Evolutionary conservation across 2,888 invertebrate species (phyloP).

Genomic region (Aphidoletes aphidimyza): DNA sequence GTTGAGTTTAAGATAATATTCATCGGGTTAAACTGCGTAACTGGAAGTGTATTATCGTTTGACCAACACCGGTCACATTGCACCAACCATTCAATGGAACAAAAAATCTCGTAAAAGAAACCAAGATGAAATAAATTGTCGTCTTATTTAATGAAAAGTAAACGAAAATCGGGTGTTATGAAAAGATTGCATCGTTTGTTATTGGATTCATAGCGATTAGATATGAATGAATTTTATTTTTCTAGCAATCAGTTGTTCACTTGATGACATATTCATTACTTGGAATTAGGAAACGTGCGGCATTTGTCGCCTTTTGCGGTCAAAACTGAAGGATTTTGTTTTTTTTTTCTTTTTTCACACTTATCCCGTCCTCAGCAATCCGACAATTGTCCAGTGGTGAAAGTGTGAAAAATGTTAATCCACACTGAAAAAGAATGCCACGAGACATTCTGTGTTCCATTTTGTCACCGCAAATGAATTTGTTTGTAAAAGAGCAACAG

Average conservation of each 20-base stretch:
- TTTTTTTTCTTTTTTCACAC: neutral
- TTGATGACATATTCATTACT: conserved; percentile 47
- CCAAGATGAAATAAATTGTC: neutral
- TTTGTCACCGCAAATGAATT: neutral
- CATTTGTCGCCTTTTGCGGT: conserved; percentile 22
- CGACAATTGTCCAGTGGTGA: neutral
- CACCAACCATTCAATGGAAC: no score
- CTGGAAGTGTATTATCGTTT: neutral
- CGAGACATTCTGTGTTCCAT: conserved; percentile 44
- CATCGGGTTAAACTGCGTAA: conserved; percentile 18
- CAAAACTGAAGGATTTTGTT: neutral
- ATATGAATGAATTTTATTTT: conserved; percentile 38
- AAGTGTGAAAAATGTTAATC: conserved; percentile 22
- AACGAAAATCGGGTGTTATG: neutral
- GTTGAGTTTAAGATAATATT: neutral
- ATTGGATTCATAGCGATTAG: neutral
- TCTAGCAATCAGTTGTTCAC: neutral
- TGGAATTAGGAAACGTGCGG: neutral
- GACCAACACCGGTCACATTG: neutral
- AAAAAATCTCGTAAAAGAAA: neutral
- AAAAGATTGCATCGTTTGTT: neutral
- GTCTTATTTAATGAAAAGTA: conserved; percentile 15
- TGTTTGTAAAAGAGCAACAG: neutral
- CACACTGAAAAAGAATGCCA: no score
- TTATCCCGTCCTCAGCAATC: neutral